Evolutionary conservation across 2,113 vertebrate genomes (phyloP), one percentile per base, ranked within the genome.

Genomic region (Scomber japonicus): DNA sequence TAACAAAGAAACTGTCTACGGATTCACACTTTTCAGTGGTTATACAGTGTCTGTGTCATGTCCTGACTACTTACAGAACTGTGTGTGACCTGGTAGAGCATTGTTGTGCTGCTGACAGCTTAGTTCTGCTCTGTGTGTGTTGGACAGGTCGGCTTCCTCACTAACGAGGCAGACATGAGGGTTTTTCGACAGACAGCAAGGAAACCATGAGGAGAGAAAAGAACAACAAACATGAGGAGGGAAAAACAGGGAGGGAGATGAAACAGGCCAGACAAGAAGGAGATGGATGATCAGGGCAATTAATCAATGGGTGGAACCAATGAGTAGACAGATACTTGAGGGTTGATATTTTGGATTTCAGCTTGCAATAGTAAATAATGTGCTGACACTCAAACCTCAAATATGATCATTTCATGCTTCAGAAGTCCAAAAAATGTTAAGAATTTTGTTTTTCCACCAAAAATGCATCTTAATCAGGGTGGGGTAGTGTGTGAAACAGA

Each of bases 91-190:
- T 68, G 75, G 78, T 48, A 3, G 17, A 54, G 54, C 2, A 19
- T 49, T 68, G 78, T 68, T 66, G 70, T 76, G 69, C 72, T 71
- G 81, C 76, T 80, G 83, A 88, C 85, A 50, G 83, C 59, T 88
- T 66, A 53, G 65, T 70, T 78, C 84, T 78, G 79, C 81, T 84
- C n/a, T 80, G 76, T 89, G 85, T 80, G 84, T 83, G 70, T 85
- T 92, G 89, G 90, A 89, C 66, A 60, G 27, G 66, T 81, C 30
- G 5, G 64, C 87, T 89, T 92, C 87, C 88, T 75, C 80, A 31
- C 83, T 82, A 82, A 84, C 5, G 45, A 84, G 78, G 74, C 79
- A 66, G 76, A 57, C 81, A 40, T 27, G 31, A 75, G 35, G 24
- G 16, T 4, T 75, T 86, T 85, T 65, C 74, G 83, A 82, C 61